phyloP scores from a whole-genome alignment of 2,113 vertebrate genomes.

The Actenoides hombroni region DNA sequence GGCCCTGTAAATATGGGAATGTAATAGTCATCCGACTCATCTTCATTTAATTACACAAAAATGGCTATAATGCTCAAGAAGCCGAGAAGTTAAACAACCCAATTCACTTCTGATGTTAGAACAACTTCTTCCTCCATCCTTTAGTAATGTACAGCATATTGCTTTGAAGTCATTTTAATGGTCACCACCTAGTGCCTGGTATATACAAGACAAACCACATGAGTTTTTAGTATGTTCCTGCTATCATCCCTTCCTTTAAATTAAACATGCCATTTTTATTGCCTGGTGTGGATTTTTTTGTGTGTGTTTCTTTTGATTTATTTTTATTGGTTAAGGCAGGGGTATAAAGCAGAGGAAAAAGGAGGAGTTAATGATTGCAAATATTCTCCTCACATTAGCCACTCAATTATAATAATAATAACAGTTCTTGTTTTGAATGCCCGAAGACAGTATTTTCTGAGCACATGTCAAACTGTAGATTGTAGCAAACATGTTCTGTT shows the following conservation, averaged over 20 bases:
- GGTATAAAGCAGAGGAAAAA: neutral
- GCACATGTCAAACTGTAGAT: neutral
- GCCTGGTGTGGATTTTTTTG: neutral
- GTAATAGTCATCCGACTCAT: conserved; percentile 36
- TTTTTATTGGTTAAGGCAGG: neutral
- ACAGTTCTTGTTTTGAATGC: neutral
- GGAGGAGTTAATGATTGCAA: neutral
- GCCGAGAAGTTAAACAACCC: neutral
- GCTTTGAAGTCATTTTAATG: neutral
- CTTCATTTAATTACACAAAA: conserved; percentile 46
- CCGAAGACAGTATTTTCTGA: neutral
- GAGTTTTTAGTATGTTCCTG: neutral
- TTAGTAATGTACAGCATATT: neutral
- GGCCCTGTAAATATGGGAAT: neutral
- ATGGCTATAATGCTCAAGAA: conserved; percentile 45
- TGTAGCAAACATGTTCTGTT: neutral
- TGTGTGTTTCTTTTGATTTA: neutral
- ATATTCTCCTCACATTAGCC: neutral
- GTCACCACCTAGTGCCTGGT: neutral
- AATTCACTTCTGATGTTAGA: neutral
- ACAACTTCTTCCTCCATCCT: neutral
- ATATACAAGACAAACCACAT: neutral
- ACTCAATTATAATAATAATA: neutral
- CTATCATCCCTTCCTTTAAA: neutral
- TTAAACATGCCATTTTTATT: neutral